Base-by-base conservation (phyloP, 2,113 vertebrate genomes). In the Phalacrocorax carbo region DNA sequence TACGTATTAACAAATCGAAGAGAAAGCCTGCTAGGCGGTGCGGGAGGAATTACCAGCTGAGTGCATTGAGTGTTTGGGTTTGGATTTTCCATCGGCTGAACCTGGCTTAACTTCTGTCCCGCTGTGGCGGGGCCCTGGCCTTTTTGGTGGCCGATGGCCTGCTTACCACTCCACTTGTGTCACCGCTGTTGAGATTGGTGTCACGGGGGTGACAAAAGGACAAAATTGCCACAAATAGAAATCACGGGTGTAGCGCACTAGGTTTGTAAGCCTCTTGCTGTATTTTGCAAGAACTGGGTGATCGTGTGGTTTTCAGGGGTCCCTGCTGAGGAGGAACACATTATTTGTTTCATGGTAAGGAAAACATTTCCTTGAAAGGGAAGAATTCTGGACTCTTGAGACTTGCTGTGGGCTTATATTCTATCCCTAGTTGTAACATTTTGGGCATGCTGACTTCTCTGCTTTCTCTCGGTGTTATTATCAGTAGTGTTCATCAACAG, bases 141-240 rank as follows among this genome's bases (percentile, higher is more conserved):
- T 42, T 36, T 64, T 77, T 0, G 0, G 36, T 49, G 68, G 20
- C 21, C 0, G 0, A 66, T 15, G 17, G 79, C 2, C 1, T 34
- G 21, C 46, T 72, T 26, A 15, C 15, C 2, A 0, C 46, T 73
- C 57, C 27, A 1, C n/a, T 30, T 11, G 4, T 52, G 70, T 36
- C 69, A 38, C 48, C n/a, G 1, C 1, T 0, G 26, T 21, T 21
- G 13, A 78, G 46, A 16, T 2, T 12, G 25, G 18, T 23, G 29
- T 7, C 40, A 71, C 22, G n/a, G 48, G 80, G 44, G 36, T 20
- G 61, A 66, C 75, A 58, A 51, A 62, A 72, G 44, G 57, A 64
- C 38, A 82, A 88, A 69, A 64, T 4, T 23, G 58, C 68, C 81
- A 73, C 44, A 23, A 40, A 52, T 5, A 27, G 30, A 44, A 14